A percentile compares a stretch with the other conserved stretches of the same genome.
These are phyloP conservation scores for Cygnus atratus DNA, from an alignment of 2,113 vertebrate genomes.

Conservation along the genomic window DNA sequence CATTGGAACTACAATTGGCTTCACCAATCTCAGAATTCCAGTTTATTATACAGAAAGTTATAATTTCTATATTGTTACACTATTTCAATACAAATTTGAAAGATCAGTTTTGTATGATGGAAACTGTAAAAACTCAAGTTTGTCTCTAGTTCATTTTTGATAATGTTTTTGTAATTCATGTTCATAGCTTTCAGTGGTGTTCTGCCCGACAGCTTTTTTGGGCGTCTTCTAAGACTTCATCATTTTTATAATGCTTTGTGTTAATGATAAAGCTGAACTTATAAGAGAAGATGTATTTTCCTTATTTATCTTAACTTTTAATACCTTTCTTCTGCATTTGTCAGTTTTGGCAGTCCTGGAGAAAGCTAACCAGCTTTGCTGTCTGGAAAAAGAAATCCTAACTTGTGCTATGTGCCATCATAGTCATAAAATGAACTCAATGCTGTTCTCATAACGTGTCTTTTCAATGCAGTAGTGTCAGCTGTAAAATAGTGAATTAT, in stretches of 20 bases:
- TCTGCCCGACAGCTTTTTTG: accelerated
- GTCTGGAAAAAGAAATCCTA: background rate
- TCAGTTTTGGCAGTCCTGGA: background rate
- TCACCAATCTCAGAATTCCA: background rate
- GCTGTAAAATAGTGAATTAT: background rate
- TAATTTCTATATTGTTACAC: background rate
- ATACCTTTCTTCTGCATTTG: background rate
- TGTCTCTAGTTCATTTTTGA: background rate
- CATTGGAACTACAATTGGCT: background rate
- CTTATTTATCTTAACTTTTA: background rate
- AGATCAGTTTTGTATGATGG: background rate
- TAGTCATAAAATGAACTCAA: background rate
- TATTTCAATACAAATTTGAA: background rate
- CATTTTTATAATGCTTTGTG: accelerated
- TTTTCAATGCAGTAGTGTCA: background rate
- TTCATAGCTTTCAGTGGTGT: background rate
- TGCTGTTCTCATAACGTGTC: background rate
- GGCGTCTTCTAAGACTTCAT: background rate
- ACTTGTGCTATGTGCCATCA: background rate
- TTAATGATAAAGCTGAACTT: background rate
- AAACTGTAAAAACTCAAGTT: too few relatives aligned
- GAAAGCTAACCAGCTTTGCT: background rate
- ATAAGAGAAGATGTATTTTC: background rate
- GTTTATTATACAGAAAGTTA: background rate
- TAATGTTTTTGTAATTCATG: background rate